Conservation (phyloP, 2,888 invertebrate genomes). For the Heteropelma amictum region DNA sequence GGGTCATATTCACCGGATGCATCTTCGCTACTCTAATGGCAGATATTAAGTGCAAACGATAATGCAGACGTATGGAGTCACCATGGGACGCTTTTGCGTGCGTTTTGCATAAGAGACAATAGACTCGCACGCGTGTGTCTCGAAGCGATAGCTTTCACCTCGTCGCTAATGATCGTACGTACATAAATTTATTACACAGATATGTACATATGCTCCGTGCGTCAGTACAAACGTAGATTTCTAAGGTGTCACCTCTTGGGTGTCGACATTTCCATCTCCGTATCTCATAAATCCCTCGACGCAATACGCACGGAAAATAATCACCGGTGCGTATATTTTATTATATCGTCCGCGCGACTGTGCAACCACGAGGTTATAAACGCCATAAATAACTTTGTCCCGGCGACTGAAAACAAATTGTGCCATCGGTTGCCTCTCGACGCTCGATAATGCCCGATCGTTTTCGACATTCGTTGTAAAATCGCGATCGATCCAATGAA, state of each 20-base stretch:
- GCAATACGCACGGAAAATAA: background rate
- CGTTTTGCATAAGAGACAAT: conserved; percentile 60
- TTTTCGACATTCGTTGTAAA: too few species aligned
- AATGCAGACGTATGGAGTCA: conserved; percentile 29
- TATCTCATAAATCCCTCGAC: conserved; percentile 20
- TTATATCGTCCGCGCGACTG: background rate
- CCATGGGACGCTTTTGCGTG: background rate
- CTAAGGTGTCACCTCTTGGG: conserved; percentile 56
- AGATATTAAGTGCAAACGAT: conserved; percentile 56
- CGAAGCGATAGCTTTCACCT: conserved; percentile 52
- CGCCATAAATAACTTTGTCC: conserved; percentile 41
- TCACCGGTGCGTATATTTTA: background rate
- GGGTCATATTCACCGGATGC: background rate
- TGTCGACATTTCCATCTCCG: conserved; percentile 42
- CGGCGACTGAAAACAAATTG: conserved; percentile 26
- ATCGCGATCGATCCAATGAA: too few species aligned
- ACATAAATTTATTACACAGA: too few species aligned
- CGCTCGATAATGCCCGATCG: too few species aligned
- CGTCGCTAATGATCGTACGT: conserved; percentile 53
- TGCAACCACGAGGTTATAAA: background rate
- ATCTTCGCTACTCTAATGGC: conserved; percentile 52
- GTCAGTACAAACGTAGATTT: too few species aligned
- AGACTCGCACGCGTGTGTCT: conserved; percentile 20
- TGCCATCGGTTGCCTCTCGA: conserved; percentile 1
- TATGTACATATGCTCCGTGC: conserved; percentile 13